Percentiles rank a stretch among this genome's conserved stretches.
These are phyloP conservation scores for Tinea pellionella DNA, from an alignment of 2,888 invertebrate species.

Conservation along the genomic window DNA sequence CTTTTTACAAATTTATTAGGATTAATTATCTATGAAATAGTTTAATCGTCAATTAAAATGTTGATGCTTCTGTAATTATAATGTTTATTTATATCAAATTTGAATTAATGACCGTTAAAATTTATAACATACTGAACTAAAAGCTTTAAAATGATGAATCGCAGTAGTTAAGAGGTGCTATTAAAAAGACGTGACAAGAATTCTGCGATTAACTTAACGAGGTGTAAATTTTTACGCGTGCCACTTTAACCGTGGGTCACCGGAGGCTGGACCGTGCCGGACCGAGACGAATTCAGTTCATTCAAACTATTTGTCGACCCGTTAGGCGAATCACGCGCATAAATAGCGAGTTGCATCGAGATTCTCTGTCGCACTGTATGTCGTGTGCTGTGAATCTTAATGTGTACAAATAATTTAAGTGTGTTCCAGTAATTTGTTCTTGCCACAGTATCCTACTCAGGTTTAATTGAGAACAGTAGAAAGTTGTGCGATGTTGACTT, in stretches of 20 bases:
- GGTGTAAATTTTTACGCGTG: conserved; percentile 15
- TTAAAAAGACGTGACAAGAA: conserved; percentile 9
- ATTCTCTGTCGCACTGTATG: conserved; percentile 6
- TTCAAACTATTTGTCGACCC: conserved; percentile 12
- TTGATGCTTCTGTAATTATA: not conserved
- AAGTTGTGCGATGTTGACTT: conserved; percentile 37
- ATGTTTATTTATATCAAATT: no score
- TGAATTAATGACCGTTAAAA: not conserved
- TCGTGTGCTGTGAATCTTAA: conserved; percentile 12
- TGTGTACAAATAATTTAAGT: conserved; percentile 11
- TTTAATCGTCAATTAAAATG: not conserved
- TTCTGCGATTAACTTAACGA: conserved; percentile 9
- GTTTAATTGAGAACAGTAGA: conserved; percentile 35
- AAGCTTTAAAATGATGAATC: not conserved
- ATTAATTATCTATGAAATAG: not conserved
- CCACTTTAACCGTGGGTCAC: conserved; percentile 11
- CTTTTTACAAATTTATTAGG: not conserved
- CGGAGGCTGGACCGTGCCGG: conserved; percentile 2
- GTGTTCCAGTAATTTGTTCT: conserved; percentile 9
- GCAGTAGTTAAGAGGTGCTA: not conserved
- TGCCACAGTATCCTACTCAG: not conserved
- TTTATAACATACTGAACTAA: not conserved
- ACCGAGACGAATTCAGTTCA: conserved; percentile 11
- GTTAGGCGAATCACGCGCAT: conserved; percentile 13
- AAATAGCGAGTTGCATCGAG: not conserved